Percentiles rank a stretch among this genome's conserved stretches.
Conservation (phyloP, 2,888 invertebrate species). For the Xestia sexstrigata region DNA sequence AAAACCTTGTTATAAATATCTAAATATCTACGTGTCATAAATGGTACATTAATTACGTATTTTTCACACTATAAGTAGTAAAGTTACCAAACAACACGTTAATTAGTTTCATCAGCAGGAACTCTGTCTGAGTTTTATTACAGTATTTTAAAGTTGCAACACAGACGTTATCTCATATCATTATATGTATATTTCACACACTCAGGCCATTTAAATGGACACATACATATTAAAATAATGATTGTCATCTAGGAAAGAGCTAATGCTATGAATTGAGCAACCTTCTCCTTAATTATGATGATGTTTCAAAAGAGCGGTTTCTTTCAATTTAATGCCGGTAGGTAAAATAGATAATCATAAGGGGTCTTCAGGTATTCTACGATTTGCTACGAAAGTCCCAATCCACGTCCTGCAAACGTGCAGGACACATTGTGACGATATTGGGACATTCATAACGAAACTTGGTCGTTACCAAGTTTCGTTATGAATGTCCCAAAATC, state of each 20-base stretch:
- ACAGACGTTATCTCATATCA: conserved; percentile 35
- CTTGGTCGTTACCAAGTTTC: too few species aligned
- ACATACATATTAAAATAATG: conserved; percentile 21
- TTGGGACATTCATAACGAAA: too few species aligned
- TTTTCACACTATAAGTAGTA: not conserved
- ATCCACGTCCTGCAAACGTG: too few species aligned
- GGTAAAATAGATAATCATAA: not conserved
- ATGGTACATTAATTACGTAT: not conserved
- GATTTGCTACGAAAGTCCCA: too few species aligned
- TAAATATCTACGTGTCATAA: not conserved
- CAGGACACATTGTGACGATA: too few species aligned
- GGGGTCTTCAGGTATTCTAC: too few species aligned
- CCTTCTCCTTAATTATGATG: not conserved
- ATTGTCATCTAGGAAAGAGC: conserved; percentile 36
- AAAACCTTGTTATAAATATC: not conserved
- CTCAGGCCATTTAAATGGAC: not conserved
- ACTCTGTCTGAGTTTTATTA: conserved; percentile 5
- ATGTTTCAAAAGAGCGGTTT: conserved; percentile 19
- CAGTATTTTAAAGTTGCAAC: conserved; percentile 17
- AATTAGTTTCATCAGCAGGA: conserved; percentile 47
- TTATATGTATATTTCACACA: conserved; percentile 45
- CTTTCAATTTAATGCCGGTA: not conserved
- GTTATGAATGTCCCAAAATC: too few species aligned
- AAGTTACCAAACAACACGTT: conserved; percentile 13
- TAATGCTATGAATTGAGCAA: conserved; percentile 3